Evolutionary conservation across 1,140 invertebrate species (phyloP).

Genomic region (Ceratitis capitata): DNA sequence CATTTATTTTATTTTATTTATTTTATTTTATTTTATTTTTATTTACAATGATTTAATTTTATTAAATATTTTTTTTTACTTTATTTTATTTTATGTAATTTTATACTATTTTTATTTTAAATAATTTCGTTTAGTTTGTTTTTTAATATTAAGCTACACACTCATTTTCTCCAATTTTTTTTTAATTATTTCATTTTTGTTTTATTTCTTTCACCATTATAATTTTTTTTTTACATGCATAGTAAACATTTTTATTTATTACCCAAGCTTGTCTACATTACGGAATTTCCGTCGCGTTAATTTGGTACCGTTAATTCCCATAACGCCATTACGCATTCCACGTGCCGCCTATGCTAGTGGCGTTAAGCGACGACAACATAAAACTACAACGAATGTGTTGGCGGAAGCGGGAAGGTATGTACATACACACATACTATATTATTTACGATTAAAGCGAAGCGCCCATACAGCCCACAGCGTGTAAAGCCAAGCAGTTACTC

Average conservation of each 20-base stretch:
- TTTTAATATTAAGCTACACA: too few species aligned
- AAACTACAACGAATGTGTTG: neutral
- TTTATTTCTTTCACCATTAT: neutral
- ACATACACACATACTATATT: neutral
- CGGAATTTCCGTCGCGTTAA: neutral
- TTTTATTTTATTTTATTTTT: too few species aligned
- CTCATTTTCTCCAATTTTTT: too few species aligned
- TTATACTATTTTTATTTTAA: too few species aligned
- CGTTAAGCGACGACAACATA: neutral
- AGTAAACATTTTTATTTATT: too few species aligned
- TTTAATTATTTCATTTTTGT: neutral
- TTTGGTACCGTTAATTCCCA: slow-evolving; percentile 19
- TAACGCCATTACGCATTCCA: neutral
- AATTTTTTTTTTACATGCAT: neutral
- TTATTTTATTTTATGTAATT: too few species aligned
- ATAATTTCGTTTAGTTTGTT: too few species aligned
- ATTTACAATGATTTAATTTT: too few species aligned
- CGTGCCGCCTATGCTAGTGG: neutral
- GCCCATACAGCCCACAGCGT: neutral
- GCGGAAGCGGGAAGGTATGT: neutral
- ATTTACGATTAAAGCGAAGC: neutral
- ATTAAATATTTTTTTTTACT: too few species aligned
- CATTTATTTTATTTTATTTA: too few species aligned
- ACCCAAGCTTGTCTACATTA: neutral
- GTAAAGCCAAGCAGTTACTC: neutral